Base-by-base conservation (phyloP, 2,797 vertebrate species). In the Microtus obscurus region DNA sequence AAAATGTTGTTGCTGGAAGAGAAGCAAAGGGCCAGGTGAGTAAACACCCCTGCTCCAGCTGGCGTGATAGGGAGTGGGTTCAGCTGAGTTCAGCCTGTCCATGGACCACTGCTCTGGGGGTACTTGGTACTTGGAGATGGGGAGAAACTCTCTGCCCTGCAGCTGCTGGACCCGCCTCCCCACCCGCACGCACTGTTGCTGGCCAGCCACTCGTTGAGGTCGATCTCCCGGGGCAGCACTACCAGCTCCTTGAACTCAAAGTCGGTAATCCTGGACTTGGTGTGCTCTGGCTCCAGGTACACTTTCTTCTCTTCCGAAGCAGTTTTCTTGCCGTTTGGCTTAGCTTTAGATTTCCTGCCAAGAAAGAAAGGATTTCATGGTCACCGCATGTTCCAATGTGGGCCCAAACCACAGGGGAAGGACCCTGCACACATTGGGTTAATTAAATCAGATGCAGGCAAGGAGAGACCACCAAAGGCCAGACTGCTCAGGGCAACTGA, bases 151-250 rank as follows among this genome's bases (percentile, higher is more conserved):
- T 27, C n/a, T 73, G 48, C 29, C 43, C 71, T 59, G 43, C 59
- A 40, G 11, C 23, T 29, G 53, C 10, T 19, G n/a, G 4, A 31
- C 77, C 63, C 31, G 17, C 59, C 74, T 82, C 51, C 65, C 43
- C 17, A 48, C 59, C 74, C 13, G 13, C 90, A 99, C 99, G 98
- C 98, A 99, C 99, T 99, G 98, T 99, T 99, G 99, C 99, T 99
- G 96, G 99, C 99, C 90, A 99, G 99, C 99, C 99, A 99, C 98
- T 99, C 99, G 1, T 99, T 99, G 98, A 99, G 99, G 98, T 99
- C 99, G 90, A 99, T 99, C 99, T 99, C 99, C 88, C 99, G 99
- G 76, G 99, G 99, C 98, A 99, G 98, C 98, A 99, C 99, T 98
- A 99, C 99, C 98, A 99, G 99, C 97, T 99, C 99, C 98, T 99